Percentiles rank a stretch among this genome's conserved stretches.
Conservation (phyloP, 2,888 invertebrate genomes). For the Nomada hirtipes region DNA sequence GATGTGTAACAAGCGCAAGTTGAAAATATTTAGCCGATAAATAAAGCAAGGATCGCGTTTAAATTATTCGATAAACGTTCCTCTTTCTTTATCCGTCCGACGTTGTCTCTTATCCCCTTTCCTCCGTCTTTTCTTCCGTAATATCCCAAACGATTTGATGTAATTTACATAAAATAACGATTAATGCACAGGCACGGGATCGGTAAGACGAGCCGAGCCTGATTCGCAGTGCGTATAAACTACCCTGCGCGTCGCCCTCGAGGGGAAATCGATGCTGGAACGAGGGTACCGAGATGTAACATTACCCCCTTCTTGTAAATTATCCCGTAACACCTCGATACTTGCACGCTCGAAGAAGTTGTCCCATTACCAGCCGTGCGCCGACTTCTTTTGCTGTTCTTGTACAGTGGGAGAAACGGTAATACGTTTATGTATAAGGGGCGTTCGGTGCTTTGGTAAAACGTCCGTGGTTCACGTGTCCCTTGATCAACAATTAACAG, state of each 20-base stretch:
- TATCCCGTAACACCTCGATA: conserved; percentile 58
- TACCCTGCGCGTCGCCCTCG: conserved; percentile 17
- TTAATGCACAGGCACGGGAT: conserved; percentile 47
- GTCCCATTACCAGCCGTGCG: conserved; percentile 59
- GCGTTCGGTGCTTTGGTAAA: conserved; percentile 35
- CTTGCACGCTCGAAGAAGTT: conserved; percentile 52
- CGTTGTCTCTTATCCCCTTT: neutral
- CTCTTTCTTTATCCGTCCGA: conserved; percentile 5
- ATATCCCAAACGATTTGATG: conserved; percentile 41
- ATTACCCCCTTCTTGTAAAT: conserved; percentile 61
- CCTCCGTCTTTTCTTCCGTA: neutral
- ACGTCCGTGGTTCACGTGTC: neutral
- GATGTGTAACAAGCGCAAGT: neutral
- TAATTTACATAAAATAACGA: conserved; percentile 58
- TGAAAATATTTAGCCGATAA: conserved; percentile 25
- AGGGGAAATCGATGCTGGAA: conserved; percentile 32
- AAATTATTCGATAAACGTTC: conserved; percentile 35
- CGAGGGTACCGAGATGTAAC: conserved; percentile 37
- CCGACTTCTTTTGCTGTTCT: conserved; percentile 50
- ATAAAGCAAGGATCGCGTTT: conserved; percentile 18
- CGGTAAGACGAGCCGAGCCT: conserved; percentile 51
- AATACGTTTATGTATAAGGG: conserved; percentile 2
- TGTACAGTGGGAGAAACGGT: conserved; percentile 43
- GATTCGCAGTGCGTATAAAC: conserved; percentile 54
- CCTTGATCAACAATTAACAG: neutral